These are phyloP conservation scores for Nephrocerus scutellatus DNA, from an alignment of 2,888 invertebrate genomes.

Conservation along the genomic window DNA sequence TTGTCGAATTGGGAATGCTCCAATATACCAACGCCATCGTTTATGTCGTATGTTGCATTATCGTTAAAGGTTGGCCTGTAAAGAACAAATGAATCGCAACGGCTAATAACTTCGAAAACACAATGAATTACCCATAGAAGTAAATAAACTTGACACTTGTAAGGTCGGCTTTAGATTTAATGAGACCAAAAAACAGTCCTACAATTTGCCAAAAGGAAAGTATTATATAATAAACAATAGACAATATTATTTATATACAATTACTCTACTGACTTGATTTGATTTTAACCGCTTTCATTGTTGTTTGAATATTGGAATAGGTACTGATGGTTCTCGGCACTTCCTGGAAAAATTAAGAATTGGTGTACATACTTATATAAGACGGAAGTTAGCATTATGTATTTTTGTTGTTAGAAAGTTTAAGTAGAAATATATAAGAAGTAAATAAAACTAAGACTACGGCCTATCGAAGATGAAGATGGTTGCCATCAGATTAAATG, in stretches of 20 bases:
- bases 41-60: slow-evolving; percentile 33
- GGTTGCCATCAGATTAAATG: too few relatives aligned
- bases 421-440: neutral
- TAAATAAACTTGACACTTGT: slow-evolving; percentile 46
- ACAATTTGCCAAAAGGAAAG: slow-evolving; percentile 7
- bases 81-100: neutral
- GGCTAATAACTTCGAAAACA: neutral
- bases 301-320: too few relatives aligned
- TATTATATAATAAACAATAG: neutral
- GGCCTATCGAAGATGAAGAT: too few relatives aligned
- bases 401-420: too few relatives aligned
- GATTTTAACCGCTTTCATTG: slow-evolving; percentile 34
- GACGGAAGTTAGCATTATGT: too few relatives aligned
- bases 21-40: slow-evolving; percentile 32
- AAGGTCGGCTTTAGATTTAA: slow-evolving; percentile 48
- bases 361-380: slow-evolving; percentile 1
- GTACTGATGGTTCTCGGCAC: slow-evolving; percentile 4
- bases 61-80: slow-evolving; percentile 37
- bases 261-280: slow-evolving; percentile 32
- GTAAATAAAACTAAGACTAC: too few relatives aligned
- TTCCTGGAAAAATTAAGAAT: neutral
- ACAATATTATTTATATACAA: neutral
- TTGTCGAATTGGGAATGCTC: slow-evolving; percentile 41
- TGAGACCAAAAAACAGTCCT: slow-evolving; percentile 50
- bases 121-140: slow-evolving; percentile 34